Evolutionary conservation across 2,797 vertebrate species (phyloP).

Genomic region (Cossypha dichroa): DNA sequence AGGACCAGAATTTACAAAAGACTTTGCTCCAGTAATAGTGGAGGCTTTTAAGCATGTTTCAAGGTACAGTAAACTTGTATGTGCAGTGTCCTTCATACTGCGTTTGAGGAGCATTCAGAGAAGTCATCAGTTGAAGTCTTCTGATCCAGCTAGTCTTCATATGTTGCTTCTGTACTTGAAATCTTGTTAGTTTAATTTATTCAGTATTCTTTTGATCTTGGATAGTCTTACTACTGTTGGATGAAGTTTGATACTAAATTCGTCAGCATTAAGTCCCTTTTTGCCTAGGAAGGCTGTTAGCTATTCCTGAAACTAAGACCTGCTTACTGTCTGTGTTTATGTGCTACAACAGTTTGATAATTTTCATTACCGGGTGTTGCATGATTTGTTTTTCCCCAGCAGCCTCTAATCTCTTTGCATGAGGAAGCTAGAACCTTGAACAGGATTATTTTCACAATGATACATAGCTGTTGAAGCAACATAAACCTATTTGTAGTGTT

Average conservation of each 20-base stretch:
- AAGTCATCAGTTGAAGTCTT: not conserved
- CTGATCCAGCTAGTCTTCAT: not conserved
- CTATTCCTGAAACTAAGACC: not conserved
- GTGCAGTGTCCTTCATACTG: not conserved
- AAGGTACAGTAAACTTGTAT: slow-evolving; percentile 78
- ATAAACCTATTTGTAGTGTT: not conserved
- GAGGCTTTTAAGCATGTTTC: slow-evolving; percentile 97
- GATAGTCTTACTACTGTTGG: not conserved
- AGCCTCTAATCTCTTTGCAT: not conserved
- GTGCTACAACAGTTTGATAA: not conserved
- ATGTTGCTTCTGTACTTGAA: not conserved
- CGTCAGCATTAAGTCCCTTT: not conserved
- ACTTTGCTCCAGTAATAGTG: slow-evolving; percentile 95
- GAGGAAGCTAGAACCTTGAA: not conserved
- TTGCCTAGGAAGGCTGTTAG: not conserved
- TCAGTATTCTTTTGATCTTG: not conserved
- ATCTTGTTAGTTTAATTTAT: not conserved
- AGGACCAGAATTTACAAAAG: slow-evolving; percentile 98
- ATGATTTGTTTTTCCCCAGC: not conserved
- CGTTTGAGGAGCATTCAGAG: not conserved
- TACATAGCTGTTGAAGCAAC: not conserved
- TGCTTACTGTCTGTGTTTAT: not conserved
- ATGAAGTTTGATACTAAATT: not conserved
- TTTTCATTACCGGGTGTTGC: not conserved
- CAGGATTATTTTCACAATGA: not conserved